These are phyloP conservation scores for Candoia aspera DNA, from an alignment of 2,113 vertebrate genomes.

Conservation along the genomic window DNA sequence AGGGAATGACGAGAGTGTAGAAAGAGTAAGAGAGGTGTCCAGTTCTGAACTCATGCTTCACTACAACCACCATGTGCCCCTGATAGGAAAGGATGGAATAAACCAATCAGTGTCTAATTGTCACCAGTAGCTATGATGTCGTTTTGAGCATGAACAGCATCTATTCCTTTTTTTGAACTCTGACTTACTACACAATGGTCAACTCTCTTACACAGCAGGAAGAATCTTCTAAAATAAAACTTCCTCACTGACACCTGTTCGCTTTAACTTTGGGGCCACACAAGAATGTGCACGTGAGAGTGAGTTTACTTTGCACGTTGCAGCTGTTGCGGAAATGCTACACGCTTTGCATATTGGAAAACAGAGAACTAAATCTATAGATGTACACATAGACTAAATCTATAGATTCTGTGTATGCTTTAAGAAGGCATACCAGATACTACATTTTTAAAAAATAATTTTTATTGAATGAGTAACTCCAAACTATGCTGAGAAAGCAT, in stretches of 20 bases:
- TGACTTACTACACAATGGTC: neutral
- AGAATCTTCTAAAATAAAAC: neutral
- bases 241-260: slow-evolving; percentile 13
- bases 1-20: no score
- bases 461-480: neutral
- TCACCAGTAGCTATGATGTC: neutral
- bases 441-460: neutral
- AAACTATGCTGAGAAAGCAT: neutral
- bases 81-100: neutral
- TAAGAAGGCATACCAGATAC: neutral
- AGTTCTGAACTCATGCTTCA: no score
- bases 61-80: no score
- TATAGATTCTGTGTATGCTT: neutral
- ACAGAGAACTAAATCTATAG: neutral
- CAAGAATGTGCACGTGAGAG: neutral
- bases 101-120: neutral
- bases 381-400: neutral
- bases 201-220: slow-evolving; percentile 18
- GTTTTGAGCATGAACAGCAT: neutral
- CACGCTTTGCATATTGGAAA: neutral
- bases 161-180: neutral
- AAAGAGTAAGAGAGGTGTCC: no score
- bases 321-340: neutral
- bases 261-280: neutral
- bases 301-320: neutral